Percentiles rank a stretch among this genome's conserved stretches.
These are phyloP conservation scores for Acromyrmex charruanus DNA, from an alignment of 1,140 invertebrate species.

Conservation along the genomic window DNA sequence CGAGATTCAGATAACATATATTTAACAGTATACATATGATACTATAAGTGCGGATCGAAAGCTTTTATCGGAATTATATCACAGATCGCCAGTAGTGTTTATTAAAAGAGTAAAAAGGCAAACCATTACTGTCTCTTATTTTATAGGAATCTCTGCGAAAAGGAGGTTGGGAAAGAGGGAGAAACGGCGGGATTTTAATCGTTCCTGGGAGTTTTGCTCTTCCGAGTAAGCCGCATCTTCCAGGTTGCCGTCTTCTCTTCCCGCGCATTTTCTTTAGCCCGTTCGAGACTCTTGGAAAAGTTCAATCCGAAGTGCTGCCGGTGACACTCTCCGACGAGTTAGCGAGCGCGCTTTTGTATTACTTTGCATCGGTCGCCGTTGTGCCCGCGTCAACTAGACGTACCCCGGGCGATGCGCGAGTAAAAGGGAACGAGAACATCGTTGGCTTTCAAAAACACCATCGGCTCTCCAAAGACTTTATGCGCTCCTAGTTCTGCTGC, in stretches of 20 bases:
- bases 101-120: neutral
- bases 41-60: neutral
- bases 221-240: conserved; percentile 37
- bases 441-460: conserved; percentile 36
- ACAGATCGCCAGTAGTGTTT: neutral
- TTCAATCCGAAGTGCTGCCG: conserved; percentile 68
- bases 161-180: no score
- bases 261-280: conserved; percentile 60
- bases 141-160: neutral
- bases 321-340: conserved; percentile 72
- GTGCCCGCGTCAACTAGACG: conserved; percentile 56
- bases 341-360: conserved; percentile 70
- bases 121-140: conserved; percentile 1
- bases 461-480: conserved; percentile 16
- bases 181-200: conserved; percentile 43
- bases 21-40: neutral
- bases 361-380: conserved; percentile 68
- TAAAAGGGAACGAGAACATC: conserved; percentile 41
- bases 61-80: neutral
- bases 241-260: conserved; percentile 33
- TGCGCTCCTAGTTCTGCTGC: neutral
- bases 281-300: conserved; percentile 64
- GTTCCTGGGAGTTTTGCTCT: conserved; percentile 33
- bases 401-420: neutral
- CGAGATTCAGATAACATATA: neutral